These are phyloP conservation scores for Brachionus paranguensis DNA, from an alignment of 1,140 invertebrate species.

Conservation along the genomic window DNA sequence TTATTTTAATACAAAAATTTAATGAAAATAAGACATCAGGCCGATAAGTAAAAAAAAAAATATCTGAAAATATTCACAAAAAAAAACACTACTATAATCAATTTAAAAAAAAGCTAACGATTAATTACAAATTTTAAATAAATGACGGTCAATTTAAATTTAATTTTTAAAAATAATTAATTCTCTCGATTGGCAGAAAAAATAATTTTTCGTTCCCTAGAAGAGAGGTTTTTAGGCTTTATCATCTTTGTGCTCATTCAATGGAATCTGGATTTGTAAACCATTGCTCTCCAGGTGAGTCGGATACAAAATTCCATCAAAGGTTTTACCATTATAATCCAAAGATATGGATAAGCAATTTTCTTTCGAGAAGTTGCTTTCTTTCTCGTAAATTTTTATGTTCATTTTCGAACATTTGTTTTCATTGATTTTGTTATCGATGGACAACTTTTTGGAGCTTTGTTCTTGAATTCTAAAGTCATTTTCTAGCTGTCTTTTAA, in stretches of 20 bases:
- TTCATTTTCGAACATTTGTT: constrained; percentile 4
- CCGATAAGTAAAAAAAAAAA: neutral
- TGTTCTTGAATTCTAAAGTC: neutral
- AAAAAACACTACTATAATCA: neutral
- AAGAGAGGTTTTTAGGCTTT: neutral
- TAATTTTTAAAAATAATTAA: neutral
- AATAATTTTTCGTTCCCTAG: neutral
- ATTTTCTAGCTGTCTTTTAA: constrained; percentile 31
- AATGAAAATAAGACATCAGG: neutral
- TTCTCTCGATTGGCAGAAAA: neutral
- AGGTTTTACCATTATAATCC: constrained; percentile 79
- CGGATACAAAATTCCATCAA: constrained; percentile 57
- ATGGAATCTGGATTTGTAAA: constrained; percentile 2
- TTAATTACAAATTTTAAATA: neutral
- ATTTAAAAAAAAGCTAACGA: neutral
- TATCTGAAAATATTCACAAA: neutral
- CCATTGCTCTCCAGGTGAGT: neutral
- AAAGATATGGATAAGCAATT: constrained; percentile 82
- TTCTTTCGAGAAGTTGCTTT: neutral
- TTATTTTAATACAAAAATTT: neutral
- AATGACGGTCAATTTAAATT: neutral
- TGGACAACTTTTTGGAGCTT: neutral
- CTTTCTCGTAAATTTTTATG: constrained; percentile 8
- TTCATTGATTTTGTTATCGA: neutral
- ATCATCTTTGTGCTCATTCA: neutral